Base-by-base conservation (phyloP, 2,113 vertebrate species). In the Brienomyrus brachyistius region DNA sequence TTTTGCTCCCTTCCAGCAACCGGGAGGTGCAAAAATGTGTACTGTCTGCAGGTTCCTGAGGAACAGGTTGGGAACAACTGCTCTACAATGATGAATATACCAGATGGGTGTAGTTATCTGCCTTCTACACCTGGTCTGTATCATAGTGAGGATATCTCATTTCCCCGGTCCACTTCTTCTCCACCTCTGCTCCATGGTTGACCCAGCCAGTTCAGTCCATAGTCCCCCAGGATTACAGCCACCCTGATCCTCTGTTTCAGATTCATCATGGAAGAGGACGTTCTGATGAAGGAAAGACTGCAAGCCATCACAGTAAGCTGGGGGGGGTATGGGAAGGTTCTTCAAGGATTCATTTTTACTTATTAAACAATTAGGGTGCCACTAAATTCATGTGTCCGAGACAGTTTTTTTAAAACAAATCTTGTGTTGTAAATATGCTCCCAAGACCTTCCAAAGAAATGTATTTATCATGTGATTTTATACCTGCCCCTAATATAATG, bases 221-320 rank as follows among this genome's bases (percentile, higher is more conserved):
- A 47, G 40, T 47, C 77, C 27, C 56, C 84, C 85, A 88, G 56
- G 83, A 40, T 80, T 45, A 56, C 31, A 86, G 3, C 70, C 62
- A 21, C 47, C 91, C 50, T 52, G 47, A 88, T 92, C 91, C 90
- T 92, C 90, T 86, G 93, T 94, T 94, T 92, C 93, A 96, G 94
- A 95, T 94, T 91, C 92, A 96, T 93, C 92, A 98, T 98, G 97
- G 97, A 97, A 92, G 97, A 98, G 94, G 94, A 96, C 0, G 95
- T 96, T 89, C 90, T 98, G 91, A 93, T 97, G 94, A 97, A 96
- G 91, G 96, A 95, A 92, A 94, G 97, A 93, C 96, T 98, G 88
- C 96, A 96, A 92, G 97, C 97, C 92, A 97, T 98, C 93, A 98
- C 96, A 90, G 97, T 98, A 96, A 97, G 96, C 19, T 48, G 82